A percentile compares a stretch with the other conserved stretches of the same genome.
phyloP scores from a whole-genome alignment of 2,797 vertebrate species.

The Anguilla anguilla region DNA sequence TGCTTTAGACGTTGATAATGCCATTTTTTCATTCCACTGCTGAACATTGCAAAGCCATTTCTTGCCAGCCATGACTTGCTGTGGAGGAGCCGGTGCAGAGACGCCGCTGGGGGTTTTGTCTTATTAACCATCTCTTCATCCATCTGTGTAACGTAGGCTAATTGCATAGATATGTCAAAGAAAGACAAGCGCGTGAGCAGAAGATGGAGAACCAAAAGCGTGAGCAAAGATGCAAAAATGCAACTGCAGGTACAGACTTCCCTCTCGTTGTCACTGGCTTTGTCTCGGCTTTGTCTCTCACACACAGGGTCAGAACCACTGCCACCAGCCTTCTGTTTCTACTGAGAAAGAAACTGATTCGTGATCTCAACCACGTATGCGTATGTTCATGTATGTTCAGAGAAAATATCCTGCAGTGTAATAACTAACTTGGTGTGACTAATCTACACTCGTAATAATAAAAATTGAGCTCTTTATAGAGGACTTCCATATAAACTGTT shows the following conservation, averaged over 20 bases:
- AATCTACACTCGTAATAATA: background rate
- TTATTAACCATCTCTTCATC: slow-evolving; percentile 67
- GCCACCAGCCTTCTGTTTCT: background rate
- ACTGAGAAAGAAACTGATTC: background rate
- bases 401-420: background rate
- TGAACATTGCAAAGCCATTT: slow-evolving; percentile 38
- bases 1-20: slow-evolving; percentile 18
- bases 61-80: slow-evolving; percentile 40
- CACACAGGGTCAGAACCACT: background rate
- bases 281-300: background rate
- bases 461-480: no score
- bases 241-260: slow-evolving; percentile 92
- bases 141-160: slow-evolving; percentile 89
- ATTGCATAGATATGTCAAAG: slow-evolving; percentile 99
- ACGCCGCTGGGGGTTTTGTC: slow-evolving; percentile 51
- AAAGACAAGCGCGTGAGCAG: slow-evolving; percentile 98
- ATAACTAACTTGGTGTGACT: background rate
- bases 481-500: no score
- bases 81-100: slow-evolving; percentile 37
- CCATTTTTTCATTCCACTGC: slow-evolving; percentile 55
- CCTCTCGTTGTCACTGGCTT: slow-evolving; percentile 34
- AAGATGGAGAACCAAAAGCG: slow-evolving; percentile 99
- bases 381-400: background rate
- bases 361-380: background rate
- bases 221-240: slow-evolving; percentile 99